phyloP scores from a whole-genome alignment of 1,140 invertebrate species.

The Meloidogyne chitwoodi region DNA sequence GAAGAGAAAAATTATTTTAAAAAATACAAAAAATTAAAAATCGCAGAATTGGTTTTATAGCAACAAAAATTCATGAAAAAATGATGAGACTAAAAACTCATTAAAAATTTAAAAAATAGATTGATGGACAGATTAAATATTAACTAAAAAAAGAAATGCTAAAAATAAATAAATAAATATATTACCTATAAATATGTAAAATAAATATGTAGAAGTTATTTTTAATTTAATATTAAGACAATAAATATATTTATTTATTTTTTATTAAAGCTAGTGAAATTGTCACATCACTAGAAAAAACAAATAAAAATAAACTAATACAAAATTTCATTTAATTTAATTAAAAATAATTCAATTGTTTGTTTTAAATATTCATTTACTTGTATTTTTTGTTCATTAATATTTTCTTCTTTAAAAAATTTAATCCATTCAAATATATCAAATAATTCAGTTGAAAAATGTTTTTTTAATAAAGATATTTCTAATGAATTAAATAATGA shows the following conservation, averaged over 20 bases:
- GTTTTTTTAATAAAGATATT: neutral
- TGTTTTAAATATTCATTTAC: neutral
- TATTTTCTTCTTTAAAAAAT: neutral
- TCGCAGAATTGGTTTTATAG: neutral
- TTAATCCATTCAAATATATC: constrained; percentile 4
- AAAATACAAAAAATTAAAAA: neutral
- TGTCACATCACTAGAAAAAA: too few species aligned
- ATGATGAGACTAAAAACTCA: neutral
- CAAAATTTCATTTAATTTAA: neutral
- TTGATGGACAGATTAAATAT: neutral
- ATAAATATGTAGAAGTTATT: too few species aligned
- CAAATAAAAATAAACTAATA: neutral
- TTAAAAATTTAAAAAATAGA: neutral
- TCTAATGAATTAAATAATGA: neutral
- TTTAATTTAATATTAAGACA: too few species aligned
- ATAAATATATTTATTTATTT: too few species aligned
- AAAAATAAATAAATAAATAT: neutral
- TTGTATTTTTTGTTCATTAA: constrained; percentile 11
- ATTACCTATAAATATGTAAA: too few species aligned
- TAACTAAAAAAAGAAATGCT: neutral
- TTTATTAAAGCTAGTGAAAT: too few species aligned
- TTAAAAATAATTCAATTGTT: neutral
- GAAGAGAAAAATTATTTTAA: too few species aligned
- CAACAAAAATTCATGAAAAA: neutral
- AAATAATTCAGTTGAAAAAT: neutral